Conservation (phyloP, 2,888 invertebrate genomes). For the Drosophila phalerata region DNA sequence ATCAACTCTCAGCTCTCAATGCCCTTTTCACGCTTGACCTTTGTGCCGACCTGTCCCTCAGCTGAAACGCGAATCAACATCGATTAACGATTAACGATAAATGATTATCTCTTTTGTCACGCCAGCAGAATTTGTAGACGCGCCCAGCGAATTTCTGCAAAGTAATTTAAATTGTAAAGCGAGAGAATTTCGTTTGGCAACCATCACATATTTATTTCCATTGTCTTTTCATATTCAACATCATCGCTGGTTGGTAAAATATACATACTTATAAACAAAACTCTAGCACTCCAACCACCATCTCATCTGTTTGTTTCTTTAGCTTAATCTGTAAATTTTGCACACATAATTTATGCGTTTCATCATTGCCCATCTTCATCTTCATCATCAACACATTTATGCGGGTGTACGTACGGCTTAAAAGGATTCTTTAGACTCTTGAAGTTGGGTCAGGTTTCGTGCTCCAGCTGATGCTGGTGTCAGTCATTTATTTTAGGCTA, state of each 20-base stretch:
- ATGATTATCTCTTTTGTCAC: conserved; percentile 17
- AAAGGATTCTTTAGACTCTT: conserved; percentile 6
- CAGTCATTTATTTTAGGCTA: conserved; percentile 64
- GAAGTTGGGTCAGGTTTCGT: conserved; percentile 16
- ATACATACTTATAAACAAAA: conserved; percentile 9
- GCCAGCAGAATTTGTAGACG: conserved; percentile 3
- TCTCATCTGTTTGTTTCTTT: conserved; percentile 9
- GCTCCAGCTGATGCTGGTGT: conserved; percentile 30
- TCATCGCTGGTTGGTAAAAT: conserved; percentile 4
- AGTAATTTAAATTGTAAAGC: conserved; percentile 9
- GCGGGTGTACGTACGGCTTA: conserved; percentile 1
- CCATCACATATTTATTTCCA: conserved; percentile 16
- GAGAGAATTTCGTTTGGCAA: not conserved
- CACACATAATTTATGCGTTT: conserved; percentile 39
- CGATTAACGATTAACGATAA: conserved; percentile 29
- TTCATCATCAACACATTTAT: conserved; percentile 12
- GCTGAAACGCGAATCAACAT: conserved; percentile 21
- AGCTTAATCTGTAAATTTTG: conserved; percentile 14
- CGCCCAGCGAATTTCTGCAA: conserved; percentile 4
- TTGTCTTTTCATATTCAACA: conserved; percentile 13
- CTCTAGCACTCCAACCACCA: not conserved
- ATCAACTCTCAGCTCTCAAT: conserved; percentile 35
- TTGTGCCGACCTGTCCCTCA: conserved; percentile 4
- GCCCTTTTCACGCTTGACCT: conserved; percentile 29
- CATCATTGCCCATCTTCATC: conserved; percentile 23